A percentile compares a stretch with the other conserved stretches of the same genome.
Conservation (phyloP, 2,888 invertebrate species). For the Halictus ligatus region DNA sequence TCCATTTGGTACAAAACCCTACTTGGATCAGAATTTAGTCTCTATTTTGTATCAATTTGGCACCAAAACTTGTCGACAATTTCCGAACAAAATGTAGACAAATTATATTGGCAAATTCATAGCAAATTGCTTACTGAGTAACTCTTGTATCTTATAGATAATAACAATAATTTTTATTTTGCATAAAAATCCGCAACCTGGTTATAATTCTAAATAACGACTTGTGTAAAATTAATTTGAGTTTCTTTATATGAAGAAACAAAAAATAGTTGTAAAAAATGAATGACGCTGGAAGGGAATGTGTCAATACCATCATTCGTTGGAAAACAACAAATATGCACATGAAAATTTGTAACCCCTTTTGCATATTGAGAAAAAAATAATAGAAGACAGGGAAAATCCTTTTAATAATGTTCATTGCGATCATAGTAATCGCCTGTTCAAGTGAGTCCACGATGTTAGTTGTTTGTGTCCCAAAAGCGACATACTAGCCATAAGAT, state of each 20-base stretch:
- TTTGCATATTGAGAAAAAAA: not conserved
- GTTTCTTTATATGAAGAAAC: not conserved
- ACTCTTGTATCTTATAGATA: not conserved
- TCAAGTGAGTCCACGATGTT: conserved; percentile 25
- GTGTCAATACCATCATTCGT: not conserved
- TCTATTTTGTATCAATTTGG: too few species aligned
- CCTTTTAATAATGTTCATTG: not conserved
- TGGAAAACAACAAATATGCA: not conserved
- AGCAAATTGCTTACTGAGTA: too few species aligned
- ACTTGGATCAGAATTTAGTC: too few species aligned
- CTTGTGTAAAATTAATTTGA: not conserved
- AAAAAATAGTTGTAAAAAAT: not conserved
- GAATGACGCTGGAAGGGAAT: not conserved
- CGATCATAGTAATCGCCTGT: not conserved
- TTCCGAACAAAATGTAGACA: too few species aligned
- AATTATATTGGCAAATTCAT: too few species aligned
- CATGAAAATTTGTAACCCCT: not conserved
- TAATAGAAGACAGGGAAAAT: not conserved
- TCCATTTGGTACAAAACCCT: too few species aligned
- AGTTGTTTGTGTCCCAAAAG: conserved; percentile 27
- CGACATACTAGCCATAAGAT: conserved; percentile 39
- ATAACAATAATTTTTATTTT: not conserved
- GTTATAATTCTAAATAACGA: not conserved
- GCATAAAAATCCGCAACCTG: not conserved
- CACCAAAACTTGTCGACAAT: too few species aligned